Base-by-base conservation (phyloP, 2,113 vertebrate species). In the Benitochromis conjunctus region DNA sequence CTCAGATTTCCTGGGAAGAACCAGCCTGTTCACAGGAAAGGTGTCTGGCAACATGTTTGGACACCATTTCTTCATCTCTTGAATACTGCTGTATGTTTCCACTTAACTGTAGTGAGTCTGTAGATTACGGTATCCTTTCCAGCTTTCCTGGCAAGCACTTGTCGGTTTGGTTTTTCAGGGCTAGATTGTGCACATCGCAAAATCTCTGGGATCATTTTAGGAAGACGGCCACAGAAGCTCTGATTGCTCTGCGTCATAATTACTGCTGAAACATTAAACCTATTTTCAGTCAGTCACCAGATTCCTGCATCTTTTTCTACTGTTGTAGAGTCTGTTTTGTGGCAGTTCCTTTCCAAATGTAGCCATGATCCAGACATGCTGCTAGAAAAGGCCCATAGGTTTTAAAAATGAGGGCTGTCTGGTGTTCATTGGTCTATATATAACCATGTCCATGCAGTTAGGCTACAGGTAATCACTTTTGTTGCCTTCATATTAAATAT, bases 221-320 rank as follows among this genome's bases (percentile, higher is more conserved):
- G 13, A 71, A 26, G 41, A 71, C 0, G 0, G 13, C 21, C 3
- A 0, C 43, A 29, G 43, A 29, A 76, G 69, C 43, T 7, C 69
- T 26, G 4, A 51, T 76, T 76, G 51, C 3, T 19, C 26, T 51
- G 48, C 24, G 51, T 76, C 43, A 19, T 74, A 51, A 51, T 76
- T 51, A 51, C 43, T 31, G 24, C 26, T 48, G 43, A 48, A 76
- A 48, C 24, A 29, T 74, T 1, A 29, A 48, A 76, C 43, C 16
- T 29, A 31, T 51, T 51, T 76, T 76, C 31, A 76, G 43, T 74
- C 14, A 51, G 16, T 51, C 43, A 76, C 16, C 43, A 76, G 24
- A 76, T 76, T 76, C 43, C 41, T 19, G 24, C 21, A 51, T 51
- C 24, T 19, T 74, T 76, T 48, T 19, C 43, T 24, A 51, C 46